Base-by-base conservation (phyloP, 2,113 vertebrate species). In the Cyrtonyx montezumae region DNA sequence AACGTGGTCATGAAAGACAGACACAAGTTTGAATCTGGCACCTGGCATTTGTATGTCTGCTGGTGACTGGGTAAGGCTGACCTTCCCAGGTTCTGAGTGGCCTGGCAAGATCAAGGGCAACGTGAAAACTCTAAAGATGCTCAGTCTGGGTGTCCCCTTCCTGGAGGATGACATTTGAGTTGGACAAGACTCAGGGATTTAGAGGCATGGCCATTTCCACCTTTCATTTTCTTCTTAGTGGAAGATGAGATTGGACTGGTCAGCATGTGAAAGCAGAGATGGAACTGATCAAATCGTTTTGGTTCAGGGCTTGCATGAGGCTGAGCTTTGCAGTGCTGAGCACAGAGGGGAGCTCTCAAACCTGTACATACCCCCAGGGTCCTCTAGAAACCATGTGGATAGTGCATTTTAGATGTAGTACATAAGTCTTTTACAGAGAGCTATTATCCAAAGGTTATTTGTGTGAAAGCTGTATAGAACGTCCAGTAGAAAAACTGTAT, bases 31-130 rank as follows among this genome's bases (percentile, higher is more conserved):
- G 65, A 26, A 7, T 62, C 36, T 32, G 2, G 58, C 37, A 36
- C 28, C 46, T 55, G 32, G 3, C 0, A 0, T 43, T 58, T 51
- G 46, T 4, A n/a, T 71, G 37, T 0, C 0, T 70, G 17, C 8
- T 65, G 20, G 32, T 55, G 9, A 13, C n/a, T 86, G 48, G 6
- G 9, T 21, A 65, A 11, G 19, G 21, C 51, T 28, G 56, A 19
- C 7, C 51, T 34, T 6, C 16, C 7, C 16, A 71, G 45, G 15
- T 43, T 83, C 69, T 48, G 65, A 32, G 8, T 8, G 53, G 9
- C 20, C 9, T 74, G 48, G 13, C 3, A 40, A 25, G 34, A 17
- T 75, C n/a, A 12, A 22, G 61, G 32, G 16, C 0, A 1, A 22
- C n/a, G 43, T 46, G 40, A 73, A 65, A 9, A 16, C 10, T 48